Evolutionary conservation across 2,888 invertebrate species (phyloP).

Genomic region (Pyrgus malvae): DNA sequence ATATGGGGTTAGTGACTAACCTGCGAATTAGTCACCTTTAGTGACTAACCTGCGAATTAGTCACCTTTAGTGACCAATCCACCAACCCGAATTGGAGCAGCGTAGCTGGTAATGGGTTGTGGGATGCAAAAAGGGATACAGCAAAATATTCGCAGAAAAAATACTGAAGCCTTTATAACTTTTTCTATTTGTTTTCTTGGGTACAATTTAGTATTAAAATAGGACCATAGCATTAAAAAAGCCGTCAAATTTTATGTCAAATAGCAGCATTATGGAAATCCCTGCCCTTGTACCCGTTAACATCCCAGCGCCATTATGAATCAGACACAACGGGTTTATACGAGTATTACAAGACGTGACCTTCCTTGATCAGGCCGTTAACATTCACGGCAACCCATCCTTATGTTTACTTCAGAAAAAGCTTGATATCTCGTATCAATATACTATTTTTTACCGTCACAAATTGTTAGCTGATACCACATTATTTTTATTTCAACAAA

Average conservation of each 20-base stretch:
- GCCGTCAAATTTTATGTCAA: slow-evolving; percentile 14
- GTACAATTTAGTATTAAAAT: background rate
- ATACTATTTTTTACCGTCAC: background rate
- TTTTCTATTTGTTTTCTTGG: background rate
- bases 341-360: slow-evolving; percentile 49
- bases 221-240: background rate
- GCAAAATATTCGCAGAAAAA: too few species aligned
- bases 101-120: too few species aligned
- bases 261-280: background rate
- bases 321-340: too few species aligned
- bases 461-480: too few species aligned
- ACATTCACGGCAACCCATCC: slow-evolving; percentile 57
- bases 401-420: slow-evolving; percentile 25
- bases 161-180: too few species aligned
- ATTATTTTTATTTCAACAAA: too few species aligned
- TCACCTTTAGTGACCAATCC: too few species aligned
- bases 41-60: too few species aligned
- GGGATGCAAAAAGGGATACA: too few species aligned
- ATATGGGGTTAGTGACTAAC: too few species aligned
- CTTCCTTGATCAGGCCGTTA: slow-evolving; percentile 71
- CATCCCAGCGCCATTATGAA: background rate
- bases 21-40: too few species aligned
- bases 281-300: background rate
- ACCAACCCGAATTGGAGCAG: too few species aligned
- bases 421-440: slow-evolving; percentile 29